Conservation (phyloP, 2,888 invertebrate species). For the Stenodema calcarata region DNA sequence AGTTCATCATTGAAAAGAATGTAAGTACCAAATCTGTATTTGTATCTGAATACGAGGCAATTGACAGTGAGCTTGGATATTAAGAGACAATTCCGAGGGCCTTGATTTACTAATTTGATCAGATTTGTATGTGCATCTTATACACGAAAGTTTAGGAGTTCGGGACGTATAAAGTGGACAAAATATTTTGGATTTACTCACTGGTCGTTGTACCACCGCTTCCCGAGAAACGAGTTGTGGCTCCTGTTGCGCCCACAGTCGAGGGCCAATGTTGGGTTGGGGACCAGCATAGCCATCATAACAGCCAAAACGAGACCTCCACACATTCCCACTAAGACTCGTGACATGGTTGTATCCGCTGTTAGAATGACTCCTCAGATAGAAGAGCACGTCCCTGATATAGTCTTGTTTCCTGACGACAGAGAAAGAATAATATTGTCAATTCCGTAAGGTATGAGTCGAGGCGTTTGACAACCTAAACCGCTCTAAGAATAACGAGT, state of each 20-base stretch:
- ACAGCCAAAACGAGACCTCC: background rate
- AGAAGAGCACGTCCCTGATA: background rate
- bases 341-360: background rate
- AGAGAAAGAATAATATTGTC: background rate
- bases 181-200: background rate
- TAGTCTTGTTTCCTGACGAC: background rate
- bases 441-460: background rate
- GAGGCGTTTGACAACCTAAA: background rate
- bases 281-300: background rate
- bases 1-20: no score
- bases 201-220: conserved; percentile 36
- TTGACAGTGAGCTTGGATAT: no score
- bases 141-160: no score
- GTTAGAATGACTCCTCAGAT: background rate
- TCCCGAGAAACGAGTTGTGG: conserved; percentile 37
- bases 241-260: conserved; percentile 27
- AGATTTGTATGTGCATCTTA: no score
- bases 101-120: no score
- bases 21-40: no score
- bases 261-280: background rate
- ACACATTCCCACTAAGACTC: background rate
- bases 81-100: no score
- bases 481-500: background rate
- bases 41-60: no score
- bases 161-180: no score